Evolutionary conservation across 2,797 vertebrate species (phyloP), one percentile per base, ranked within the genome.

Genomic region (Argentina silus): DNA sequence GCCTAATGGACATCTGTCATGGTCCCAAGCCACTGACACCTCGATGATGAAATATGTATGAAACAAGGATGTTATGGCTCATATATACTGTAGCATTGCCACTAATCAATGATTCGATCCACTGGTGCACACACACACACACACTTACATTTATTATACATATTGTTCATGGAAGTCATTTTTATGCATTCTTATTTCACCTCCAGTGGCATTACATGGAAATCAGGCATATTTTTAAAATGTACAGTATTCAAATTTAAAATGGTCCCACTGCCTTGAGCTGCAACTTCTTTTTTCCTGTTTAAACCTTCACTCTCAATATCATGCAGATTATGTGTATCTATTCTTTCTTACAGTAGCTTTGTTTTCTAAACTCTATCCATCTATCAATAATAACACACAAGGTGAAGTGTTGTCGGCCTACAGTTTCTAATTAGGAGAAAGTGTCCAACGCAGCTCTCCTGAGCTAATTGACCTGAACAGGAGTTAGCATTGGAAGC

Each of bases 1-100:
- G 86, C 73, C 87, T 89, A 92, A 93, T 82, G 90, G 93, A 93
- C 94, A 95, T 94, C 93, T 94, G 94, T 93, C 93, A 89, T 78
- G 75, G 87, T 93, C 91, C 91, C 93, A 81, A 67, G 84, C 81
- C 85, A 74, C 84, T 84, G 87, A 88, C 85, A 83, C 36, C 71
- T 70, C 73, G 70, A 51, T 80, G 69, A 94, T 95, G 87, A 94
- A 94, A 94, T 93, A 94, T 94, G 90, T 85, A 94, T 93, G 91
- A 91, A 92, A 92, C 84, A 79, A 79, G 86, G 88, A 89, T 91
- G 86, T 89, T 74, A 76, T 71, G 73, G 64, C 44, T 91, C 66
- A 68, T 19, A 19, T 15, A 55, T 6, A 15, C 50, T 3, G 11
- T 60, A 57, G 70, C 36, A 67, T 70, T 67, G 42, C 74, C 69